phyloP scores from a whole-genome alignment of 1,140 invertebrate genomes.

The Drosophila eugracilis region DNA sequence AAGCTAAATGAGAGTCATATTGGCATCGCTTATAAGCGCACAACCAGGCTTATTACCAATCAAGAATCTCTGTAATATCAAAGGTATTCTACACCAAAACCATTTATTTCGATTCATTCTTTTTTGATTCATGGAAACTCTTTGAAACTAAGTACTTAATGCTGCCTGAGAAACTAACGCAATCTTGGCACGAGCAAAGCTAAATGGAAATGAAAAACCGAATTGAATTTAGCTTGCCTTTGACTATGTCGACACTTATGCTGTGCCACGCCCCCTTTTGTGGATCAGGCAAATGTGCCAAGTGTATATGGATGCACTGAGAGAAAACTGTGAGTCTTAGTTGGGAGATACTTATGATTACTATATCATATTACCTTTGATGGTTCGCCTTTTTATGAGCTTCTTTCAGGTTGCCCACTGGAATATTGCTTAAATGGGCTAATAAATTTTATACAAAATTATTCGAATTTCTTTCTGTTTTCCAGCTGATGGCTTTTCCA shows the following conservation, averaged over 20 bases:
- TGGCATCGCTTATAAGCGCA: too few relatives aligned
- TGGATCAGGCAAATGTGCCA: slow-evolving; percentile 62
- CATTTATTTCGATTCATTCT: slow-evolving; percentile 17
- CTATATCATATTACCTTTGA: too few relatives aligned
- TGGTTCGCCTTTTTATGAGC: too few relatives aligned
- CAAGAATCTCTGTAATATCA: slow-evolving; percentile 10
- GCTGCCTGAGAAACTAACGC: slow-evolving; percentile 43
- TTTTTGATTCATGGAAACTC: slow-evolving; percentile 16
- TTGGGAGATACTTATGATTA: too few relatives aligned
- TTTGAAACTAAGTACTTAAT: slow-evolving; percentile 58
- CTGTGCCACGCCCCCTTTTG: slow-evolving; percentile 17
- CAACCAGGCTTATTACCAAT: background rate
- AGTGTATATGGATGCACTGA: slow-evolving; percentile 47
- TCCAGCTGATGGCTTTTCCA: slow-evolving; percentile 8
- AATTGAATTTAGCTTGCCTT: slow-evolving; percentile 74
- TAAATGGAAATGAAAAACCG: slow-evolving; percentile 69
- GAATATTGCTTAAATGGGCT: too few relatives aligned
- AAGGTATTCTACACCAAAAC: background rate
- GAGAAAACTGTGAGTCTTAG: slow-evolving; percentile 3
- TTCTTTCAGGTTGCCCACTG: too few relatives aligned
- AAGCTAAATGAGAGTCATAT: too few relatives aligned
- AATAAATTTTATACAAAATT: too few relatives aligned
- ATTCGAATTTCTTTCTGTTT: slow-evolving; percentile 1
- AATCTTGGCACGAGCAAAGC: slow-evolving; percentile 30
- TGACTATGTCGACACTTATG: slow-evolving; percentile 44